Conservation (phyloP, 2,888 invertebrate species). For the Eupithecia subumbrata region DNA sequence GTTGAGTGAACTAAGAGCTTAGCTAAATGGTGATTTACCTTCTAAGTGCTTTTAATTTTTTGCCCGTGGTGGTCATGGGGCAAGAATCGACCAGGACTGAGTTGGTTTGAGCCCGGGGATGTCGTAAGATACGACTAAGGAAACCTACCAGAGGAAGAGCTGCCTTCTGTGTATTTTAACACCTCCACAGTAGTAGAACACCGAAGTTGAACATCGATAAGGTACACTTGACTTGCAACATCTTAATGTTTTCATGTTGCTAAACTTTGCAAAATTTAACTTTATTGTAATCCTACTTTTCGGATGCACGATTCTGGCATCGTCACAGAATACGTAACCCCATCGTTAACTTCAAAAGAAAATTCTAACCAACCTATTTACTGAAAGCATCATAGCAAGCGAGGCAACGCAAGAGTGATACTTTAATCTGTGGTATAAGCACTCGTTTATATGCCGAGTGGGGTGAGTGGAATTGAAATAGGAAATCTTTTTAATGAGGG, state of each 20-base stretch:
- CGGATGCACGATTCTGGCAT: background rate
- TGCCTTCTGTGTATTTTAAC: no score
- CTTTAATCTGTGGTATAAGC: conserved; percentile 3
- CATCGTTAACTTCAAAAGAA: background rate
- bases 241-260: no score
- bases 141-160: no score
- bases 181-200: background rate
- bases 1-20: background rate
- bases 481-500: conserved; percentile 16
- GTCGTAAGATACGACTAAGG: no score
- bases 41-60: background rate
- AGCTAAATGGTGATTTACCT: no score
- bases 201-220: background rate
- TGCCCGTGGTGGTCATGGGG: background rate
- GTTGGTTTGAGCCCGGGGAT: background rate
- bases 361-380: background rate
- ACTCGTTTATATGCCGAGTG: conserved; percentile 8
- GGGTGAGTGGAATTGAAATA: conserved; percentile 7
- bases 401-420: background rate
- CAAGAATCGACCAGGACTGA: background rate
- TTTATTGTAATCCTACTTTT: background rate
- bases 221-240: no score
- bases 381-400: background rate
- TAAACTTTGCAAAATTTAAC: background rate
- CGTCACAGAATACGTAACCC: background rate